Evolutionary conservation across 2,888 invertebrate species (phyloP), one percentile per base, ranked within the genome.

Genomic region (Dendrolimus houi): DNA sequence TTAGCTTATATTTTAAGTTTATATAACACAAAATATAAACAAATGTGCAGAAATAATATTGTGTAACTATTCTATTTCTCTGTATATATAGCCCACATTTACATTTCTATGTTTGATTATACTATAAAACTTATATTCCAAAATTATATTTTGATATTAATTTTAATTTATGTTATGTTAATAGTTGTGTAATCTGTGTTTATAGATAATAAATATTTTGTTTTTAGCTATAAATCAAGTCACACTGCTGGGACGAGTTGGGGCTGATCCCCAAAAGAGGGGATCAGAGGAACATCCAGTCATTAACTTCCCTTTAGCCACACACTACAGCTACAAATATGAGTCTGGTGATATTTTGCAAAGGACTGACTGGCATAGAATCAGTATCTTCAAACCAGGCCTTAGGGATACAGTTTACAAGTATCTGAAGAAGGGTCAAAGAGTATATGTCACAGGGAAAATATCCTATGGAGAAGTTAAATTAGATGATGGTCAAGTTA

Each of bases 321-420:
- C 98, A 40, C 97, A 97, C 74, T 93, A 93, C 53, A 96, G 95
- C 77, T 97, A 96, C 81, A 95, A 94, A 74, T 94, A 95, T 83
- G 94, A 94, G 70, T 88, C 92, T 75, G 97, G 96, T 7, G 96
- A 97, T 67, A 92, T 95, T 73, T 85, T 95, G 56, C 97, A 97
- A 76, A 94, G 95, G 70, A 97, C 97, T 9, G 97, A 98, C 67
- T 98, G 98, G 98, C 98, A 98, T 82, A 92, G 96, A 69, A 84
- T 98, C 55, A 95, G 95, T 68, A 95, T 98, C 8, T 98, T 98
- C 78, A 96, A 94, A 73, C 97, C 97, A 3, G 92, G 93, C 57
- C 91, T 98, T 1, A 91, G 97, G 52, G 96, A 97, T 41, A 92
- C 93, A 1, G 95, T 97, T 0, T 93, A 95, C 73, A 94, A 94